These are phyloP conservation scores for Caligus rogercresseyi DNA, from an alignment of 1,140 invertebrate genomes.

Conservation along the genomic window DNA sequence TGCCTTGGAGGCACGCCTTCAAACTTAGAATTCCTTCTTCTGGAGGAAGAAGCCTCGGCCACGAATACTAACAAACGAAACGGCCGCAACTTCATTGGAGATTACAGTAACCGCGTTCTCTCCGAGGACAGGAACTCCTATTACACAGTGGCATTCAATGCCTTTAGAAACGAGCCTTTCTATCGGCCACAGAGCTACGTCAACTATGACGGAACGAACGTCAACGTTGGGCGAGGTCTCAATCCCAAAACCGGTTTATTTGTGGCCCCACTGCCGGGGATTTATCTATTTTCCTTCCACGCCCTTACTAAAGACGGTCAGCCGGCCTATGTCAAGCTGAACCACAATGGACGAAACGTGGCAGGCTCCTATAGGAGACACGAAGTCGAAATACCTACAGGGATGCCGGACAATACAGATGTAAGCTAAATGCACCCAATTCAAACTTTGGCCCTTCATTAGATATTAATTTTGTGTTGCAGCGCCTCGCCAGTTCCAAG, in stretches of 20 bases:
- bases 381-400: background rate
- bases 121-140: background rate
- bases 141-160: background rate
- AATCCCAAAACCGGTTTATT: background rate
- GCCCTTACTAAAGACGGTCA: background rate
- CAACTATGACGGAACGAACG: background rate
- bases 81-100: background rate
- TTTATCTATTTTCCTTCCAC: conserved; percentile 3
- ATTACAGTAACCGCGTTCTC: background rate
- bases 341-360: conserved; percentile 5
- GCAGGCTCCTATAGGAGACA: background rate
- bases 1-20: background rate
- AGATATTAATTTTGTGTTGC: background rate
- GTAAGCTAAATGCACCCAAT: background rate
- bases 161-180: background rate
- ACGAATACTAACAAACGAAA: background rate
- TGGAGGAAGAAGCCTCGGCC: background rate
- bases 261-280: background rate
- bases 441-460: too few relatives aligned
- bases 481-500: background rate
- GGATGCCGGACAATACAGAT: background rate
- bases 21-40: background rate
- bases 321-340: conserved; percentile 1
- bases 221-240: background rate
- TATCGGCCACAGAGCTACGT: background rate